Conservation (phyloP, 2,797 vertebrate genomes). For the Pterois miles region DNA sequence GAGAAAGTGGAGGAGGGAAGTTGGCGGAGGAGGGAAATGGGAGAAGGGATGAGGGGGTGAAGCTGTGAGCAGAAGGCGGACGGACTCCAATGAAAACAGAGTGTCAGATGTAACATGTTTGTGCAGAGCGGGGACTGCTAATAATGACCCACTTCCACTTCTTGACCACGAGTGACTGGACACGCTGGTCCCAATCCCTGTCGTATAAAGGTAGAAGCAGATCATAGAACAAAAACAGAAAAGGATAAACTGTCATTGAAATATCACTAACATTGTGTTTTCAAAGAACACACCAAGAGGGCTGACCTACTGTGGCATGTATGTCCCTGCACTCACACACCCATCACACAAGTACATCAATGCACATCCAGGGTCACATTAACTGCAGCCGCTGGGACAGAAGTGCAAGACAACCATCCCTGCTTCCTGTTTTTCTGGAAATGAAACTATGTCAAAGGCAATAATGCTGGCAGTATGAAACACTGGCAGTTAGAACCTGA, state of each 20-base stretch:
- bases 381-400: slow-evolving; percentile 66
- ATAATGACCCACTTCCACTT: slow-evolving; percentile 52
- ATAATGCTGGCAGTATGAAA: slow-evolving; percentile 61
- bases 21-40: slow-evolving; percentile 51
- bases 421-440: slow-evolving; percentile 84
- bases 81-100: slow-evolving; percentile 73
- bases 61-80: slow-evolving; percentile 50
- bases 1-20: slow-evolving; percentile 70
- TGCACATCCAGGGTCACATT: slow-evolving; percentile 71
- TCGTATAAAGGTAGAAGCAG: slow-evolving; percentile 3
- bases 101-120: slow-evolving; percentile 71
- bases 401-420: slow-evolving; percentile 72
- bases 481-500: slow-evolving; percentile 50
- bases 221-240: slow-evolving; percentile 20
- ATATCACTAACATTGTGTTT: background rate
- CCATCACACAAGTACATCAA: slow-evolving; percentile 40
- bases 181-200: slow-evolving; percentile 20
- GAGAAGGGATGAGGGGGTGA: slow-evolving; percentile 51
- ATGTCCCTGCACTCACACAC: background rate
- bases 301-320: slow-evolving; percentile 11
- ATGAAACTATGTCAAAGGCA: slow-evolving; percentile 82
- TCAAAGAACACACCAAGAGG: slow-evolving; percentile 3
- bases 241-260: slow-evolving; percentile 13
- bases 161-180: slow-evolving; percentile 46
- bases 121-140: slow-evolving; percentile 38